Evolutionary conservation across 2,888 invertebrate genomes (phyloP).

Genomic region (Criorhina ranunculi): DNA sequence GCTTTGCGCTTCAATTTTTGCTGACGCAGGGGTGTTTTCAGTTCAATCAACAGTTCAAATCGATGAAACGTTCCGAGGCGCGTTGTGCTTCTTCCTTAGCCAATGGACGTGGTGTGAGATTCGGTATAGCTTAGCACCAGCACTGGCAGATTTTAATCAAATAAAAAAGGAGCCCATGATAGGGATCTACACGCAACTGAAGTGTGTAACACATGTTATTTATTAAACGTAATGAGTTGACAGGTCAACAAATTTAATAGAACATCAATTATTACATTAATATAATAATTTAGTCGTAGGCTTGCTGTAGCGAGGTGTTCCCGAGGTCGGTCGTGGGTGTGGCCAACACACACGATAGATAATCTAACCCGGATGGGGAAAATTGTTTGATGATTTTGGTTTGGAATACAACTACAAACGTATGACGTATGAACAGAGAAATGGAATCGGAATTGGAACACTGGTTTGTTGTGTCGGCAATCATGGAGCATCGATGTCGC

Average conservation of each 20-base stretch:
- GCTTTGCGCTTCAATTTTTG: constrained; percentile 34
- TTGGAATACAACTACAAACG: neutral
- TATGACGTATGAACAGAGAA: too few relatives aligned
- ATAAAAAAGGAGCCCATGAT: constrained; percentile 66
- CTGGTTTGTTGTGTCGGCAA: too few relatives aligned
- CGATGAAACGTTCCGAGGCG: constrained; percentile 26
- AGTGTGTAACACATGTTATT: constrained; percentile 74
- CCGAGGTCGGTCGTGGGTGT: constrained; percentile 46
- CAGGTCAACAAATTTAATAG: constrained; percentile 75
- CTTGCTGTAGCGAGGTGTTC: constrained; percentile 53
- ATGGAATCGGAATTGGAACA: too few relatives aligned
- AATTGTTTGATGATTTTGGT: constrained; percentile 2
- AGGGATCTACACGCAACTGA: constrained; percentile 72
- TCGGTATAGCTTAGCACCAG: constrained; percentile 15
- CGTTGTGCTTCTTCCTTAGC: neutral
- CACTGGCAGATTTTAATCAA: constrained; percentile 70
- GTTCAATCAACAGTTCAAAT: constrained; percentile 74
- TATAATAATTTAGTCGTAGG: constrained; percentile 68
- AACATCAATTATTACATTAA: constrained; percentile 75
- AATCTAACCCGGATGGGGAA: neutral
- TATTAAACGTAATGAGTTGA: constrained; percentile 74
- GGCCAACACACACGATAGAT: constrained; percentile 45
- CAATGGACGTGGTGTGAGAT: constrained; percentile 1
- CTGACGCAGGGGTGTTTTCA: constrained; percentile 63
- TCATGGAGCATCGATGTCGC: too few relatives aligned